Percentiles rank a stretch among this genome's conserved stretches.
Evolutionary conservation across 1,140 invertebrate genomes (phyloP).

Genomic region (Rhopalosiphum maidis): DNA sequence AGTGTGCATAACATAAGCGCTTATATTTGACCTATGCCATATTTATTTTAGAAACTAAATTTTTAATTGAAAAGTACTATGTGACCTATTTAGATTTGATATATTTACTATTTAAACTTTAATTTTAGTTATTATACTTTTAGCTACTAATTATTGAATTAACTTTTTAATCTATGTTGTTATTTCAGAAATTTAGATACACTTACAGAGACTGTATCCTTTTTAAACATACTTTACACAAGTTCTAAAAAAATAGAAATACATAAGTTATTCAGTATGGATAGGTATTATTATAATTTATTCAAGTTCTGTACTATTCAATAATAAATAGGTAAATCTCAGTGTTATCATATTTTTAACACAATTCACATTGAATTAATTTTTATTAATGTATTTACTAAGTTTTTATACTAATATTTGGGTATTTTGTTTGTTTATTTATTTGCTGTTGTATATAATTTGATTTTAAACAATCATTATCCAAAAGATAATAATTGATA

Average conservation of each 20-base stretch:
- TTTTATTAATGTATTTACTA: neutral
- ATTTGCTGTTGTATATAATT: neutral
- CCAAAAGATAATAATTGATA: neutral
- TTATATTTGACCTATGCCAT: no score
- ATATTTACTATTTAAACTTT: neutral
- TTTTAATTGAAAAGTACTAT: neutral
- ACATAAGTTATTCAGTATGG: neutral
- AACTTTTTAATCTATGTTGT: slow-evolving; percentile 34
- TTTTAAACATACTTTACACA: slow-evolving; percentile 59
- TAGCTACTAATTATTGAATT: neutral
- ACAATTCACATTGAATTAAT: neutral
- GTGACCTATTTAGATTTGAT: neutral
- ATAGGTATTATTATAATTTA: neutral
- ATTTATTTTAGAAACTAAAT: neutral
- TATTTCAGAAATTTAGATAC: slow-evolving; percentile 89
- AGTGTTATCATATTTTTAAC: neutral
- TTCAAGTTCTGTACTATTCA: neutral
- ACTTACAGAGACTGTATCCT: slow-evolving; percentile 91
- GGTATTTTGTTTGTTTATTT: neutral
- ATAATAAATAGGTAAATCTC: neutral
- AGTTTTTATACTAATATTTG: neutral
- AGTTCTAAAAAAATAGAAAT: neutral
- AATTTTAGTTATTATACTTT: neutral
- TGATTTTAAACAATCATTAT: neutral
- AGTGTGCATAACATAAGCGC: no score